These are phyloP conservation scores for Endomychus coccineus DNA, from an alignment of 2,888 invertebrate genomes.

Conservation along the genomic window DNA sequence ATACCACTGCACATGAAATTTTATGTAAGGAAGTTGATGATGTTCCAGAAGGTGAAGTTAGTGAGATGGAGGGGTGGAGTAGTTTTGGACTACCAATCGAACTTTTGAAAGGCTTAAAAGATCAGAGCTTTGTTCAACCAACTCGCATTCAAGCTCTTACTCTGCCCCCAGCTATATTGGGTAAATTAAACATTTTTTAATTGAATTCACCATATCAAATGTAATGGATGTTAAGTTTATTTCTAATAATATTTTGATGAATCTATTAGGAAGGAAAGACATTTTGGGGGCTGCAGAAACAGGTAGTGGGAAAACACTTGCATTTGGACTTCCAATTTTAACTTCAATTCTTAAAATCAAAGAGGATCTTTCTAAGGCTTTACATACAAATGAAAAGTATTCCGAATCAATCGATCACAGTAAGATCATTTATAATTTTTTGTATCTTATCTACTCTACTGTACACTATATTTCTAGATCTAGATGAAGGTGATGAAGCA, in stretches of 20 bases:
- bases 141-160: conserved; percentile 82
- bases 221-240: conserved; percentile 3
- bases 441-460: too few species aligned
- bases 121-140: conserved; percentile 71
- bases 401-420: too few species aligned
- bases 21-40: conserved; percentile 13
- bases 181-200: conserved; percentile 38
- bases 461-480: too few species aligned
- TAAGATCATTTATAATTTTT: too few species aligned
- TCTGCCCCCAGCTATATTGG: conserved; percentile 77
- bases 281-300: conserved; percentile 98
- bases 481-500: conserved; percentile 24
- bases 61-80: conserved; percentile 58
- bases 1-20: conserved; percentile 11
- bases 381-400: too few species aligned
- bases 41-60: conserved; percentile 38
- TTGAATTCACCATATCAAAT: background rate
- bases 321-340: conserved; percentile 92
- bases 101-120: conserved; percentile 66
- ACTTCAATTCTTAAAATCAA: conserved; percentile 66
- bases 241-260: background rate
- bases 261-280: conserved; percentile 64
- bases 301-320: conserved; percentile 97
- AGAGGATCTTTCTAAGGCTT: conserved; percentile 20
- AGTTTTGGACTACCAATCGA: conserved; percentile 60